Percentiles rank a stretch among this genome's conserved stretches.
These are phyloP conservation scores for Oncorhynchus gorbuscha DNA, from an alignment of 2,113 vertebrate genomes.

Conservation along the genomic window DNA sequence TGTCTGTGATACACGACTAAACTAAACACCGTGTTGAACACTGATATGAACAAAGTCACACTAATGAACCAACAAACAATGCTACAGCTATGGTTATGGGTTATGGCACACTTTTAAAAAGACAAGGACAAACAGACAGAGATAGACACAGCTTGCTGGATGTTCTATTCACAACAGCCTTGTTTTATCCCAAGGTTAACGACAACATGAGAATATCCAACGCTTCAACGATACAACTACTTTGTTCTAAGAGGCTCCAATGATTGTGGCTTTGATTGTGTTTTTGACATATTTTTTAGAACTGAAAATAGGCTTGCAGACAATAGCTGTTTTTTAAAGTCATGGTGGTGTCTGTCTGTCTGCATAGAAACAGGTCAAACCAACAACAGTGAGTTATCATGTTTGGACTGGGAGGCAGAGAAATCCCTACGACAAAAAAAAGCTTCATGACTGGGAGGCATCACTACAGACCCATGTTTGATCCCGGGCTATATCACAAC, in stretches of 20 bases:
- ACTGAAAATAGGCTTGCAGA: conserved; percentile 40
- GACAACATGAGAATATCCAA: not conserved
- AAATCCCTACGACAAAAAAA: conserved; percentile 74
- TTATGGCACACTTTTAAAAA: conserved; percentile 42
- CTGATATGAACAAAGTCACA: conserved; percentile 56
- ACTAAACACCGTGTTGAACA: conserved; percentile 63
- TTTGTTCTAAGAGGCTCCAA: no score
- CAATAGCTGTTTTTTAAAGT: conserved; percentile 13
- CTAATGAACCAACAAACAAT: conserved; percentile 66
- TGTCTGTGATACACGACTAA: conserved; percentile 16
- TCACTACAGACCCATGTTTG: not conserved
- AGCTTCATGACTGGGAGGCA: conserved; percentile 50
- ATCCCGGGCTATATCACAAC: no score
- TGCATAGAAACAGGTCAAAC: conserved; percentile 63
- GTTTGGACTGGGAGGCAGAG: conserved; percentile 43
- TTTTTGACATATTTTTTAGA: not conserved
- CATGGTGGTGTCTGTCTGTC: not conserved
- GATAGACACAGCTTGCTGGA: conserved; percentile 40
- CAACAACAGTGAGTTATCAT: conserved; percentile 69
- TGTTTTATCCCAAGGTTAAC: conserved; percentile 39
- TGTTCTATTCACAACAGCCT: conserved; percentile 26
- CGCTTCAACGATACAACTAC: no score
- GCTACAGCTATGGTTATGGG: not conserved
- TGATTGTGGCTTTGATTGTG: not conserved
- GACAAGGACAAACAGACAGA: conserved; percentile 38